Base-by-base conservation (phyloP, 2,113 vertebrate genomes). In the Mus spicilegus region DNA sequence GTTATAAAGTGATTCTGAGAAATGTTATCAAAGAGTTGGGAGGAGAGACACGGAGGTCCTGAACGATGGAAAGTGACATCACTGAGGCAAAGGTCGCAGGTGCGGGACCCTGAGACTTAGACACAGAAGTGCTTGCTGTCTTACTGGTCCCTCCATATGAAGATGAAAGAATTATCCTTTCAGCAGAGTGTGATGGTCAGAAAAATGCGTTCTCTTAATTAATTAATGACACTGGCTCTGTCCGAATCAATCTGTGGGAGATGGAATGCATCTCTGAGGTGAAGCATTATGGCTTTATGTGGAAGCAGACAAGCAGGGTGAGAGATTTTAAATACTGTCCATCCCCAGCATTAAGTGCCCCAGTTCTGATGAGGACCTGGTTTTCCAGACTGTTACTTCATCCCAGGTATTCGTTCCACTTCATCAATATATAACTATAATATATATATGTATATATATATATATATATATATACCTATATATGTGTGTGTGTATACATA, bases 351-450 rank as follows among this genome's bases (percentile, higher is more conserved):
- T 51, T 51, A 91, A 54, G 51, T 75, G n/a, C 26, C 67, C 46
- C 84, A 30, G 51, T 89, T 87, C 76, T 46, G 56, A 46, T 67
- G 46, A 78, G n/a, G 92, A 82, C 42, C 33, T 58, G 56, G 51
- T 46, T 92, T 97, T 92, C 61, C n/a, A 91, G 61, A 65, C n/a
- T n/a, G n/a, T 77, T 89, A 72, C 51, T n/a, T 82, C 56, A 54
- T 72, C 92, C 72, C 11, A 28, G 33, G 67, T 54, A 42, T 73
- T 70, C 46, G 30, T 49, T 88, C 58, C 33, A 91, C 67, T 86
- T 91, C 42, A 54, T 19, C 19, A 4, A 61, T 61, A 61, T 61
- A 61, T 61, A 61, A 61, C 20, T 61, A 61, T 61, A 61, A 61
- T 61, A 7, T 61, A 61, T 63, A 24, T 63, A 63, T 58, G 13